These are phyloP conservation scores for Coracias cyanogaster DNA, from an alignment of 2,797 vertebrate species.

Conservation along the genomic window DNA sequence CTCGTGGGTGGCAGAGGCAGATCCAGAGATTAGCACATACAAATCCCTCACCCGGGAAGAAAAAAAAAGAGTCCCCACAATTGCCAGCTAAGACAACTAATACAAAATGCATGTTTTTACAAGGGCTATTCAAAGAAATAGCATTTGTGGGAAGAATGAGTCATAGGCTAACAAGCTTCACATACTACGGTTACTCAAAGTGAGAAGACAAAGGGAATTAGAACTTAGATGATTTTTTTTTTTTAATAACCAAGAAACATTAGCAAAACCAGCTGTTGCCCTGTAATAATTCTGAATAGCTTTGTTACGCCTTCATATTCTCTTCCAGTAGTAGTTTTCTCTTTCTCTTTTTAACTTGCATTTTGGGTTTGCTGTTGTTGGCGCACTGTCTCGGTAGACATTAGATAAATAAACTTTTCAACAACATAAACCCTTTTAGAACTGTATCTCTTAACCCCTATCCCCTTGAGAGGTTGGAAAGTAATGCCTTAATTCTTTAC, in stretches of 20 bases:
- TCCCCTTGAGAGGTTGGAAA: neutral
- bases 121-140: conserved; percentile 56
- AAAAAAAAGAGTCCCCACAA: neutral
- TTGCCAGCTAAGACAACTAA: conserved; percentile 49
- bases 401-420: conserved; percentile 53
- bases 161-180: conserved; percentile 48
- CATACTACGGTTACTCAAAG: conserved; percentile 23
- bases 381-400: neutral
- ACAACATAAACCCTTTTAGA: conserved; percentile 34
- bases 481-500: neutral
- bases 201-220: conserved; percentile 67
- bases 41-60: conserved; percentile 32
- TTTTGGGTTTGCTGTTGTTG: conserved; percentile 61
- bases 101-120: conserved; percentile 54
- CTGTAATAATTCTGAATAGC: conserved; percentile 47
- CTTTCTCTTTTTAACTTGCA: neutral
- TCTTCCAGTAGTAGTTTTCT: conserved; percentile 5
- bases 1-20: neutral
- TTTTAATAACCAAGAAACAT: conserved; percentile 17
- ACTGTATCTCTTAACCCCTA: conserved; percentile 16
- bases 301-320: conserved; percentile 40
- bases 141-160: conserved; percentile 67
- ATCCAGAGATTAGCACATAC: neutral
- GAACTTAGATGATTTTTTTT: neutral
- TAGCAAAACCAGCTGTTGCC: conserved; percentile 62